These are phyloP conservation scores for Pterostichus madidus DNA, from an alignment of 2,888 invertebrate genomes.

Conservation along the genomic window DNA sequence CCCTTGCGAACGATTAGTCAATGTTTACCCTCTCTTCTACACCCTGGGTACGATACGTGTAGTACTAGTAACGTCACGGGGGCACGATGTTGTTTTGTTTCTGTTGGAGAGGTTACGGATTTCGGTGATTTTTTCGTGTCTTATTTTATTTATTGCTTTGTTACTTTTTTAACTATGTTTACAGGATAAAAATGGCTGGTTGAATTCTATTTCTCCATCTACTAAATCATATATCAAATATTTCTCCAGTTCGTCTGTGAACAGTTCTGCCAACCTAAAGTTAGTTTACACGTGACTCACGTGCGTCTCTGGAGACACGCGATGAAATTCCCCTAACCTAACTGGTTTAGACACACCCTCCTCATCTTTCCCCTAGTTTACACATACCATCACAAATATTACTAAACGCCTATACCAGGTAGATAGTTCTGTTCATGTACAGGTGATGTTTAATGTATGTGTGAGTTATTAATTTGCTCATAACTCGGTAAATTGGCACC, in stretches of 20 bases:
- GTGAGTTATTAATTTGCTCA: slow-evolving; percentile 50
- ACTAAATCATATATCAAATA: no score
- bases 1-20: slow-evolving; percentile 5
- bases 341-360: slow-evolving; percentile 28
- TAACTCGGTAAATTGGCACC: slow-evolving; percentile 35
- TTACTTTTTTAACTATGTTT: neutral
- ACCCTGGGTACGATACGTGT: neutral
- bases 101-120: neutral
- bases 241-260: neutral
- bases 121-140: neutral
- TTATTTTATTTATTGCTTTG: slow-evolving; percentile 6
- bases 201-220: neutral
- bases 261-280: slow-evolving; percentile 10
- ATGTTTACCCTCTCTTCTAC: neutral
- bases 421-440: neutral
- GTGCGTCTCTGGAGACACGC: slow-evolving; percentile 2
- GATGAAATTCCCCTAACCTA: slow-evolving; percentile 53
- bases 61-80: neutral
- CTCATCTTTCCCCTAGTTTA: neutral
- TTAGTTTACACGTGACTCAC: slow-evolving; percentile 42
- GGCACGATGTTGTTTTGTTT: no score
- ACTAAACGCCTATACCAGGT: neutral
- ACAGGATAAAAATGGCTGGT: no score
- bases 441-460: neutral
- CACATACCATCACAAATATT: neutral